Percentiles rank a stretch among this genome's conserved stretches.
These are phyloP conservation scores for Oreochromis niloticus DNA, from an alignment of 2,113 vertebrate genomes.

Conservation along the genomic window DNA sequence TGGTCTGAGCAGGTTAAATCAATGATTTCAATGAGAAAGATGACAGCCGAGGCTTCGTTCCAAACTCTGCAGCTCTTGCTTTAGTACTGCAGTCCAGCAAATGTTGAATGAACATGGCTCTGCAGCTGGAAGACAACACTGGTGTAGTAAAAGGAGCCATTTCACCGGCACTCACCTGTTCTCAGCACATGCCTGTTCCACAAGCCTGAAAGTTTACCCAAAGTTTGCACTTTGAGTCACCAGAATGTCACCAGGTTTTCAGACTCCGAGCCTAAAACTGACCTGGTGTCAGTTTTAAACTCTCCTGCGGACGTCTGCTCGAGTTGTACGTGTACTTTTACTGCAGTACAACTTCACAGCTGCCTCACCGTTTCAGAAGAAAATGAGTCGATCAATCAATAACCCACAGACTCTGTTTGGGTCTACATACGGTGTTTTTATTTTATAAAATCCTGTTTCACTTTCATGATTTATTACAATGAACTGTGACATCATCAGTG, in stretches of 20 bases:
- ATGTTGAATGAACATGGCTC: background rate
- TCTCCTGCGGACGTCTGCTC: background rate
- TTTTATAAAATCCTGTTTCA: slow-evolving; percentile 63
- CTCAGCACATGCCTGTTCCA: background rate
- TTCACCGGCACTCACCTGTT: background rate
- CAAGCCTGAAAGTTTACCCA: background rate
- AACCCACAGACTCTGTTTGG: background rate
- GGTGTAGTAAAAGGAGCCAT: background rate
- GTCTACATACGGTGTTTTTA: slow-evolving; percentile 46
- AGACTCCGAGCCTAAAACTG: background rate
- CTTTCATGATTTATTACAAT: slow-evolving; percentile 59
- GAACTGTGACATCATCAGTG: slow-evolving; percentile 49
- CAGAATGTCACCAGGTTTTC: background rate
- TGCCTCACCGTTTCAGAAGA: background rate
- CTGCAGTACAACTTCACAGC: background rate
- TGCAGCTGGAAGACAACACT: background rate
- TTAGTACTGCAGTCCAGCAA: background rate
- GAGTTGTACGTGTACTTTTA: background rate
- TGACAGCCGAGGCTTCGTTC: background rate
- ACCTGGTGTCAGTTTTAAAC: background rate
- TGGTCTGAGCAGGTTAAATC: background rate
- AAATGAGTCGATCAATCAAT: background rate
- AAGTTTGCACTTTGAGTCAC: background rate
- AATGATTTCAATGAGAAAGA: background rate
- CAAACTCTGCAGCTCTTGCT: background rate